Evolutionary conservation across 1,140 invertebrate species (phyloP).

Genomic region (Mactra quadrangularis): DNA sequence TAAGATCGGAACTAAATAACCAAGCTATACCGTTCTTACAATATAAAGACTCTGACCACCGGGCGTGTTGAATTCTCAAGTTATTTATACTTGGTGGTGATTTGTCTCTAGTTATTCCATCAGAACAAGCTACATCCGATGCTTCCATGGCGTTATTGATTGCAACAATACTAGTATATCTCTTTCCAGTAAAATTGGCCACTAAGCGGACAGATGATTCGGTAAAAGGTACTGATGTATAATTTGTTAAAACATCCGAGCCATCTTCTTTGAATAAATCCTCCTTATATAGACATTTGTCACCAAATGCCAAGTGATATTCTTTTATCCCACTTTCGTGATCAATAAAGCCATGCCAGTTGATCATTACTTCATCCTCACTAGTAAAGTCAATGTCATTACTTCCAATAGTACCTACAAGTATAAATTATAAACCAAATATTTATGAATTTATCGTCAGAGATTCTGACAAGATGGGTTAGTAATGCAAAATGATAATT

Average conservation of each 20-base stretch:
- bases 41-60: conserved; percentile 24
- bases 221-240: conserved; percentile 8
- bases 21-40: conserved; percentile 33
- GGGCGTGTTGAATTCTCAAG: conserved; percentile 45
- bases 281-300: conserved; percentile 42
- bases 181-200: conserved; percentile 52
- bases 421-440: not conserved
- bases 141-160: conserved; percentile 68
- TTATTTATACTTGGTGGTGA: conserved; percentile 41
- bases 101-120: conserved; percentile 65
- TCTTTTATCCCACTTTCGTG: conserved; percentile 69
- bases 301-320: conserved; percentile 58
- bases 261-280: not conserved
- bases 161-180: conserved; percentile 59
- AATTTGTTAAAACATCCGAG: not conserved
- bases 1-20: not conserved
- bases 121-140: conserved; percentile 64
- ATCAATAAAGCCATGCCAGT: conserved; percentile 70
- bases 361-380: conserved; percentile 36
- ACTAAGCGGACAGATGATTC: conserved; percentile 4
- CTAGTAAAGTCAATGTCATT: conserved; percentile 70
- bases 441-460: too few species aligned
- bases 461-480: too few species aligned
- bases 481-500: too few species aligned
- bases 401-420: conserved; percentile 23